These are phyloP conservation scores for Gastrophryne carolinensis DNA, from an alignment of 2,797 vertebrate genomes.

Conservation along the genomic window DNA sequence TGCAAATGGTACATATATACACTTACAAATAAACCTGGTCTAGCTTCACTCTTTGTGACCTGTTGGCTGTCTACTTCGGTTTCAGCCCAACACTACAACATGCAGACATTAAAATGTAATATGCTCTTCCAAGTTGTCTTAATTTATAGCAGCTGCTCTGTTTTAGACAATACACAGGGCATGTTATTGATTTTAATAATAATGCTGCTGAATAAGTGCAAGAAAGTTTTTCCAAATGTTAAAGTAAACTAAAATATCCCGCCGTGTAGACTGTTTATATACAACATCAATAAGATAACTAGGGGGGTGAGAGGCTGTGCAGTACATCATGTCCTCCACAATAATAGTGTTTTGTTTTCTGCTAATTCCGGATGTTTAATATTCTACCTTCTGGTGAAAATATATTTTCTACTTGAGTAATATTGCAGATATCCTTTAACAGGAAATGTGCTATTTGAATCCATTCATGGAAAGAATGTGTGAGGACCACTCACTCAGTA, in stretches of 20 bases:
- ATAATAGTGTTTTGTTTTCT: slow-evolving; percentile 2
- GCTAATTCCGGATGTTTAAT: slow-evolving; percentile 2
- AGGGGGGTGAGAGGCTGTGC: not conserved
- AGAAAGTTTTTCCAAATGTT: slow-evolving; percentile 6
- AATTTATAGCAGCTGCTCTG: not conserved
- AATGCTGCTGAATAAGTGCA: not conserved
- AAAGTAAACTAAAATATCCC: not conserved
- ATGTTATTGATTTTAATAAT: not conserved
- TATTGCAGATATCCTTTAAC: slow-evolving; percentile 46
- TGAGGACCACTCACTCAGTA: slow-evolving; percentile 11
- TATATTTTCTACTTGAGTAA: slow-evolving; percentile 42
- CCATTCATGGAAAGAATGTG: slow-evolving; percentile 43
- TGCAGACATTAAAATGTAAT: no score
- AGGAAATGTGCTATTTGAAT: slow-evolving; percentile 41
- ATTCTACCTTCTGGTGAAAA: slow-evolving; percentile 32
- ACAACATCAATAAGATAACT: not conserved
- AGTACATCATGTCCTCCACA: slow-evolving; percentile 8
- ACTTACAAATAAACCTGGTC: no score
- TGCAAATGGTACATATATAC: no score
- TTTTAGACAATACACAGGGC: not conserved
- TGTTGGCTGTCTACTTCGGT: no score
- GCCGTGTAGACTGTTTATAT: not conserved
- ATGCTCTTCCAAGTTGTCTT: no score
- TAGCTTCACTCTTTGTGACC: no score
- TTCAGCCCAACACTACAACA: no score